Percentiles rank a stretch among this genome's conserved stretches.
phyloP scores from a whole-genome alignment of 2,113 vertebrate species.

The Craseonycteris thonglongyai region DNA sequence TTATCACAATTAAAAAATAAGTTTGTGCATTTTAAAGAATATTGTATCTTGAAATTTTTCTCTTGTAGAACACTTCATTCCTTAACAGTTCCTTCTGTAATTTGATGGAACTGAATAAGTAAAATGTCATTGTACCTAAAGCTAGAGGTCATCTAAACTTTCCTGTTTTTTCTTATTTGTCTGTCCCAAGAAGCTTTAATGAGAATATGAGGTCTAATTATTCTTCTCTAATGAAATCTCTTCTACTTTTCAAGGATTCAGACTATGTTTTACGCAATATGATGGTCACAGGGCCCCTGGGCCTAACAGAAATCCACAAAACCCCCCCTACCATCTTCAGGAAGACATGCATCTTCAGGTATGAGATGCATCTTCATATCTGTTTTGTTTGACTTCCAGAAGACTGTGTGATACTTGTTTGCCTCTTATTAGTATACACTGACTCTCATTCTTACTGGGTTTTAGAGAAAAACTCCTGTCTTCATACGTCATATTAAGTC shows the following conservation, averaged over 20 bases:
- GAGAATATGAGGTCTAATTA: not conserved
- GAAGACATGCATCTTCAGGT: constrained; percentile 80
- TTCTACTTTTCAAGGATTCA: constrained; percentile 67
- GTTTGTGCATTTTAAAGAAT: not conserved
- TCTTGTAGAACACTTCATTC: not conserved
- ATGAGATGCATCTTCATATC: not conserved
- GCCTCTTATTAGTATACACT: not conserved
- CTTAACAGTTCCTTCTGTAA: not conserved
- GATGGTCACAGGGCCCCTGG: constrained; percentile 65
- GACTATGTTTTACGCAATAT: constrained; percentile 74
- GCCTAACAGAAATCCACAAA: constrained; percentile 70
- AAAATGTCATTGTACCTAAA: not conserved
- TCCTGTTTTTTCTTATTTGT: not conserved
- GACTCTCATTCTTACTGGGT: not conserved
- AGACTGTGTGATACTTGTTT: not conserved
- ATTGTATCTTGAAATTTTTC: not conserved
- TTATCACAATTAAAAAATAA: not conserved
- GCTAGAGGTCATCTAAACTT: not conserved
- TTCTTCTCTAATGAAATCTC: constrained; percentile 35
- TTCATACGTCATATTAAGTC: not conserved
- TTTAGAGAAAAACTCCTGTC: not conserved
- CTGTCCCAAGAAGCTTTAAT: not conserved
- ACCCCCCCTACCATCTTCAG: constrained; percentile 69
- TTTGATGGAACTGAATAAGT: not conserved
- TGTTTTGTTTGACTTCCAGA: not conserved